phyloP scores from a whole-genome alignment of 2,888 invertebrate species.

The Leucozona laternaria region DNA sequence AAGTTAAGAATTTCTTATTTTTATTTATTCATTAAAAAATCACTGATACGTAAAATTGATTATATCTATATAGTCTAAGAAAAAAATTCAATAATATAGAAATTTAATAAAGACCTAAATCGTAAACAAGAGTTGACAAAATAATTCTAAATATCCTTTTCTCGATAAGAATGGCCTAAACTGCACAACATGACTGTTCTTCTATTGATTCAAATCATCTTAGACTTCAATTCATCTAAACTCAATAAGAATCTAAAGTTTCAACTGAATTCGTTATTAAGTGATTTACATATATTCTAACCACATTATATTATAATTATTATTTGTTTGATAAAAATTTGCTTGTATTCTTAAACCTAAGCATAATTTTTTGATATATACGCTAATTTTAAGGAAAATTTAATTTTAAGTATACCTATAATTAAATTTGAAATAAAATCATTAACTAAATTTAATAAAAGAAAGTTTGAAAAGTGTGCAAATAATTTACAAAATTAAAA shows the following conservation, averaged over 20 bases:
- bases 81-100: background rate
- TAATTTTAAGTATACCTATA: too few species aligned
- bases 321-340: background rate
- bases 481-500: slow-evolving; percentile 37
- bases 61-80: background rate
- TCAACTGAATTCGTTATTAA: background rate
- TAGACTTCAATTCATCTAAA: background rate
- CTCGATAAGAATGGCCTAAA: background rate
- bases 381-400: background rate
- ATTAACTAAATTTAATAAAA: background rate
- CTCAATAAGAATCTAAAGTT: background rate
- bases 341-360: background rate
- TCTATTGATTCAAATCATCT: background rate
- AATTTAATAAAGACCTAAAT: background rate
- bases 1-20: background rate
- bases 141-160: background rate
- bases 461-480: slow-evolving; percentile 49
- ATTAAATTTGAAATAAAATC: background rate
- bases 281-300: background rate
- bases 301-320: too few species aligned
- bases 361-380: background rate
- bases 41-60: background rate
- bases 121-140: background rate
- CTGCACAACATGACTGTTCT: background rate
- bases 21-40: background rate